Evolutionary conservation across 2,113 vertebrate species (phyloP).

Genomic region (Triplophysa rosa): DNA sequence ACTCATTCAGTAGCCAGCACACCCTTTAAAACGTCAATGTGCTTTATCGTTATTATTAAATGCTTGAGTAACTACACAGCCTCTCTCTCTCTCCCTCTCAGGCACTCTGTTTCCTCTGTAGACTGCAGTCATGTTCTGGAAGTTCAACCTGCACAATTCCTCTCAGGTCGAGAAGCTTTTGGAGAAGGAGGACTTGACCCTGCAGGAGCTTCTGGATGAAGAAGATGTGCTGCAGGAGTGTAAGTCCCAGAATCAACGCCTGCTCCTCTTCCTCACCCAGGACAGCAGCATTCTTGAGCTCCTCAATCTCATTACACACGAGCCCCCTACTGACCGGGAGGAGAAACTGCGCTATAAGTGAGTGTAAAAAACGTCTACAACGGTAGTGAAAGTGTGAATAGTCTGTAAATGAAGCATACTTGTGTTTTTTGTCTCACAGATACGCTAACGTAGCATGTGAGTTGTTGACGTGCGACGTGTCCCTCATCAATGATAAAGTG

Average conservation of each 20-base stretch:
- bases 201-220: conserved; percentile 93
- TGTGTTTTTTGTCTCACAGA: conserved; percentile 62
- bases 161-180: conserved; percentile 96
- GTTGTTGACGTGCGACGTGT: conserved; percentile 93
- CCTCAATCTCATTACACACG: conserved; percentile 87
- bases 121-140: conserved; percentile 93
- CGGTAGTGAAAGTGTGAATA: too few species aligned
- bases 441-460: conserved; percentile 94
- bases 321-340: conserved; percentile 88
- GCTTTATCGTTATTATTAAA: not conserved
- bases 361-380: conserved; percentile 55
- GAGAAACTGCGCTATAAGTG: conserved; percentile 97
- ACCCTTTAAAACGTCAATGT: not conserved
- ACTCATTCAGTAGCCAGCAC: not conserved
- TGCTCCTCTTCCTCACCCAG: conserved; percentile 94
- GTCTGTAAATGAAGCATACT: not conserved
- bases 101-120: not conserved
- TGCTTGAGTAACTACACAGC: not conserved
- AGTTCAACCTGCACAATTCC: conserved; percentile 92
- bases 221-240: conserved; percentile 96
- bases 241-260: conserved; percentile 92
- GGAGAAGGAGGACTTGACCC: conserved; percentile 89
- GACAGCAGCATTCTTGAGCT: conserved; percentile 92
- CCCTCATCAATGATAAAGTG: conserved; percentile 90
- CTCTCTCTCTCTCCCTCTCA: not conserved